Base-by-base conservation (phyloP, 2,797 vertebrate species). In the Helicolenus hilgendorfi region DNA sequence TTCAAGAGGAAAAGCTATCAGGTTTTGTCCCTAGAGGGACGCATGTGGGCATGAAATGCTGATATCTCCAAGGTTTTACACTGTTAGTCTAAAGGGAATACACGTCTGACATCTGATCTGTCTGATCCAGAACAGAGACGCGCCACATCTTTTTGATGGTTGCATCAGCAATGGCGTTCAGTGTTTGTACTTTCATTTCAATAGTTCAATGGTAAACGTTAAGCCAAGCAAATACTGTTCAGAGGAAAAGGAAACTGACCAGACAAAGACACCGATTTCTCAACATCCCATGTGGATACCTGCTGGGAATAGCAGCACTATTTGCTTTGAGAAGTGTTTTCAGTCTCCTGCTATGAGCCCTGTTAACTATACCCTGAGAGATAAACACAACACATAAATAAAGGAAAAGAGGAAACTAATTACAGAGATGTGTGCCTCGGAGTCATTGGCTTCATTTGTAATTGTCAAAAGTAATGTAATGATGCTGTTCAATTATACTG, bases 111-210 rank as follows among this genome's bases (percentile, higher is more conserved):
- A 15, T 86, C 49, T 79, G 22, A 31, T 70, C 49, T 22, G 15
- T 79, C n/a, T 78, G 33, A 69, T 56, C 41, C 56, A 69, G 9
- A 73, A 53, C 72, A 71, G 36, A 7, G n/a, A 31, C 11, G 20
- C 13, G 29, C 22, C 22, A 67, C 67, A 49, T 11, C 67, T 76
- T 73, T 77, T 36, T 85, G 14, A 72, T 55, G 33, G 27, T 86
- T 77, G 41, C 63, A 72, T 88, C 77, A 86, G 38, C 69, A 58
- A 11, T 72, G 31, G 9, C 11, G 22, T 45, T 77, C 14, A 83
- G 4, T 55, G 49, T 72, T 59, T 70, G 7, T 63, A 15, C 18
- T 77, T 73, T 79, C 1, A 24, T 81, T 82, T 68, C 13, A 59
- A 1, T 35, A n/a, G 36, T 75, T 69, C 10, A 5, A 26, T 69